Evolutionary conservation across 2,888 invertebrate species (phyloP).

Genomic region (Caradrina kadenii): DNA sequence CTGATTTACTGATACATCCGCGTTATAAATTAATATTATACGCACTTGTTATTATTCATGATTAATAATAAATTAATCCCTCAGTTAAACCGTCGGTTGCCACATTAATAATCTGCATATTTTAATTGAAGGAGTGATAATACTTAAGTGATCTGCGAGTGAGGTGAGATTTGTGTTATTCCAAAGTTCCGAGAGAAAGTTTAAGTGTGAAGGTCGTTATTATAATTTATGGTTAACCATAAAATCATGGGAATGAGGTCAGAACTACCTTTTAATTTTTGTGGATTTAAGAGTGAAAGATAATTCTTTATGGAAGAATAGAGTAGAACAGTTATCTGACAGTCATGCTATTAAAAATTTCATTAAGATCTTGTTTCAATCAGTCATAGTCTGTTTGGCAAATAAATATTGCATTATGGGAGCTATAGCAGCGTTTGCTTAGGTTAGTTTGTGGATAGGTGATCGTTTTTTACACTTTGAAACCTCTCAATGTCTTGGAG

Average conservation of each 20-base stretch:
- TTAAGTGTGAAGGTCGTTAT: constrained; percentile 39
- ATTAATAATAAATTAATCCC: constrained; percentile 50
- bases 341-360: constrained; percentile 7
- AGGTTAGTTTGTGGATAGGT: too few species aligned
- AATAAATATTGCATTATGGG: background rate
- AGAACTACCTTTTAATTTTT: constrained; percentile 13
- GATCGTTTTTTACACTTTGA: too few species aligned
- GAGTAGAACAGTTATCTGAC: background rate
- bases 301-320: background rate
- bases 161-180: constrained; percentile 9
- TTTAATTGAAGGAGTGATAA: constrained; percentile 29
- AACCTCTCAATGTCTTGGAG: too few species aligned
- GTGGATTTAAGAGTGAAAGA: constrained; percentile 21
- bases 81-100: constrained; percentile 23
- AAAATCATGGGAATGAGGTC: constrained; percentile 39
- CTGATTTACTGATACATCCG: constrained; percentile 57
- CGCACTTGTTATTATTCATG: constrained; percentile 43
- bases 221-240: constrained; percentile 35
- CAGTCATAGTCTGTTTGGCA: background rate
- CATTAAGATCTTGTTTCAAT: background rate
- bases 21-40: constrained; percentile 58
- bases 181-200: constrained; percentile 42
- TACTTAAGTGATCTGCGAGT: constrained; percentile 19
- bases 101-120: constrained; percentile 40
- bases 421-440: background rate